Evolutionary conservation across 1,140 invertebrate species (phyloP).

Genomic region (Bombus affinis): DNA sequence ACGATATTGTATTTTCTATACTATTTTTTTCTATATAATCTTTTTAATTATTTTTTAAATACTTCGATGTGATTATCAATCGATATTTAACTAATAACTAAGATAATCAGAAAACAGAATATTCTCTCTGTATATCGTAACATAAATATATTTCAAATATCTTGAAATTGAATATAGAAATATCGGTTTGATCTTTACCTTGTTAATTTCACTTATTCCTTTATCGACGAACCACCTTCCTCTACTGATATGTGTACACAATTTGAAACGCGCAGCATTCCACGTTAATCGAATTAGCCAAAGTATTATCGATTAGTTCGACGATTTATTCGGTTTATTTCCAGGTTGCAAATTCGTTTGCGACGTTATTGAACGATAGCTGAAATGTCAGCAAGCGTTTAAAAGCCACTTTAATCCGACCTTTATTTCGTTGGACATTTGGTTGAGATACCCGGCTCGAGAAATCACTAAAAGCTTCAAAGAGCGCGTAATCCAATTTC

Average conservation of each 20-base stretch:
- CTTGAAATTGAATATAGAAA: too few relatives aligned
- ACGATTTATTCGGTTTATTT: background rate
- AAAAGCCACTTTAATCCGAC: conserved; percentile 36
- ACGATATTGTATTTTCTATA: too few relatives aligned
- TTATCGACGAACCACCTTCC: too few relatives aligned
- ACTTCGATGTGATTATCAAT: too few relatives aligned
- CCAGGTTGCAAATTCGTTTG: background rate
- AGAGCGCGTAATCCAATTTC: conserved; percentile 28
- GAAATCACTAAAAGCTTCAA: conserved; percentile 28
- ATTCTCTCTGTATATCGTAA: too few relatives aligned
- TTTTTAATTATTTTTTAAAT: too few relatives aligned
- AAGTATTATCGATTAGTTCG: background rate
- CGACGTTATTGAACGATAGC: conserved; percentile 12
- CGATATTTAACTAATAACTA: too few relatives aligned
- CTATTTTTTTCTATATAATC: too few relatives aligned
- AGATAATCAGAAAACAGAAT: too few relatives aligned
- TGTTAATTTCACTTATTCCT: too few relatives aligned
- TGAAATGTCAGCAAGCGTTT: conserved; percentile 20
- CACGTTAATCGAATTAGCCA: background rate
- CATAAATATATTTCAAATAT: too few relatives aligned
- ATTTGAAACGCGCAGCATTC: background rate
- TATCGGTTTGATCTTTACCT: too few relatives aligned
- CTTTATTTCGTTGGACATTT: conserved; percentile 26
- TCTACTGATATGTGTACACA: background rate
- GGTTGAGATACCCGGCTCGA: background rate